Base-by-base conservation (phyloP, 2,888 invertebrate species). In the Leptinotarsa juncta region DNA sequence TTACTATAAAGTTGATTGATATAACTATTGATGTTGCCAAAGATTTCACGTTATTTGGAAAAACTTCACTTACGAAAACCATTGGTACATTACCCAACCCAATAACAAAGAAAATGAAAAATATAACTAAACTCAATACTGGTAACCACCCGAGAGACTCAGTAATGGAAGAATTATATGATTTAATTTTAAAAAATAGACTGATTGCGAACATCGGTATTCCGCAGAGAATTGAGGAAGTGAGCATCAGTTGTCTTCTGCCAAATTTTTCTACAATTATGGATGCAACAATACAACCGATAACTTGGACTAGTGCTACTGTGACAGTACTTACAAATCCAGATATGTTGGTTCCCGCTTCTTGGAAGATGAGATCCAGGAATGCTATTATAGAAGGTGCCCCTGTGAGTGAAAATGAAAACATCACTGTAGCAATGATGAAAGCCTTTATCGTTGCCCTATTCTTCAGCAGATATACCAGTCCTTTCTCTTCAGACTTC, bases 1-100 rank as follows among this genome's bases (percentile, higher is more conserved):
- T 73, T 4, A 76, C 66, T 18, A 65, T n/a, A 51, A 78, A 79
- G 32, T 75, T 74, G 3, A 74, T 70, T 15, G 74, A 66, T 15
- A 79, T 78, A 10, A 78, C 73, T 0, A 94, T 94, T 65, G 42
- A 75, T 10, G 23, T 91, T 0, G 94, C 92, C 86, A 94, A 94
- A 1, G 95, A 93, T 73, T 80, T 82, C 0, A 81, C 74, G 80
- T 94, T 93, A 0, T 92, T 88, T 26, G 96, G 92, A 86, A 96
- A 93, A 87, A 96, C 90, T 86, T 96, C 96, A 2, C 94, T 93
- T 90, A 95, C 91, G 50, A 96, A 91, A 0, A 94, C 93, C 95
- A 95, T 95, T 0, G 95, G 93, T 49, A 95, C 85, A 0, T 95
- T 93, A 3, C 96, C 95, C 69, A 93, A 90, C 0, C 92, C 91